Evolutionary conservation across 92 coral and sea anemone genomes (phyloP).

Genomic region (Epizoanthus rinbou): DNA sequence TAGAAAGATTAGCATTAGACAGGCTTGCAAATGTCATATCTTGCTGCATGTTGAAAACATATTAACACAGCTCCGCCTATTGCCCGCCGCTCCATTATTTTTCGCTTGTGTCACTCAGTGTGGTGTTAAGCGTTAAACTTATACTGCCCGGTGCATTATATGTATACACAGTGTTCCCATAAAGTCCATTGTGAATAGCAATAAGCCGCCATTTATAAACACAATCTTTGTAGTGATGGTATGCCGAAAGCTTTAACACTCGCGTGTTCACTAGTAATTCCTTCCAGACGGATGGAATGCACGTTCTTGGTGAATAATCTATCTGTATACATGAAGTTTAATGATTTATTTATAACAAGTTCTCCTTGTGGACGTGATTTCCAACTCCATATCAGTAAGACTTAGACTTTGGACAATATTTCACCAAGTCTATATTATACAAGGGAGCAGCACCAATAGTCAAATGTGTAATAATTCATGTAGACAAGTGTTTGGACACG

Average conservation of each 20-base stretch:
- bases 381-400: too few species aligned
- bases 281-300: not conserved
- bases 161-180: not conserved
- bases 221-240: not conserved
- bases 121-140: not conserved
- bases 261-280: not conserved
- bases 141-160: not conserved
- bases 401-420: too few species aligned
- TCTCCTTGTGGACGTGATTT: not conserved
- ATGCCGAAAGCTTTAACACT: constrained; percentile 3
- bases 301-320: not conserved
- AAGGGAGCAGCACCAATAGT: too few species aligned
- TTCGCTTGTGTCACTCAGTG: not conserved
- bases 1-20: not conserved
- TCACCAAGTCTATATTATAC: too few species aligned
- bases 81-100: constrained; percentile 13
- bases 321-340: not conserved
- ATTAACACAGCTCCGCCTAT: not conserved
- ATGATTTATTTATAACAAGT: too few species aligned
- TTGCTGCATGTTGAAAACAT: constrained; percentile 14
- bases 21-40: too few species aligned
- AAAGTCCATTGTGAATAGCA: constrained; percentile 2
- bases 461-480: not conserved
- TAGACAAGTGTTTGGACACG: not conserved
- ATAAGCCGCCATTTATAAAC: constrained; percentile 1